phyloP scores from a whole-genome alignment of 1,140 invertebrate genomes.

The Chrysomallon squamiferum region DNA sequence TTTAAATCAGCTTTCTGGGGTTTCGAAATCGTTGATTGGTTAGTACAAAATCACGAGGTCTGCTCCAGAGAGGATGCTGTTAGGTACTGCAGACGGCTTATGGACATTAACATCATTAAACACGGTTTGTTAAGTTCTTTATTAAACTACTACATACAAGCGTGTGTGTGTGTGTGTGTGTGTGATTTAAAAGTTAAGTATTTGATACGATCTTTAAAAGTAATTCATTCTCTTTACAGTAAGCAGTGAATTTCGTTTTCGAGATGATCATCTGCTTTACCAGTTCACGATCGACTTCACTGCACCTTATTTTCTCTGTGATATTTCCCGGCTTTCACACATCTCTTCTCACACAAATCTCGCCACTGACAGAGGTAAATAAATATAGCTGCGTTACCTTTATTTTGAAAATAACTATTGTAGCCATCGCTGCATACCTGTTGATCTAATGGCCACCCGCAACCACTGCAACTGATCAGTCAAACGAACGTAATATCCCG shows the following conservation, averaged over 20 bases:
- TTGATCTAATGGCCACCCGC: no score
- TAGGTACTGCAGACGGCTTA: constrained; percentile 31
- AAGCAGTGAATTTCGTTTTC: constrained; percentile 51
- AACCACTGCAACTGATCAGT: no score
- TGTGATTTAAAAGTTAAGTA: no score
- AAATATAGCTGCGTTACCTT: no score
- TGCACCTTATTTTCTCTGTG: constrained; percentile 31
- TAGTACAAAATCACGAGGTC: constrained; percentile 17
- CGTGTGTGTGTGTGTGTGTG: background rate
- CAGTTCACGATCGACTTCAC: constrained; percentile 47
- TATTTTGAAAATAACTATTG: no score
- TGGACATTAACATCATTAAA: constrained; percentile 48
- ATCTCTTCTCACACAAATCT: background rate
- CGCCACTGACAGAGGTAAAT: no score
- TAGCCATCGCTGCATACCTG: no score
- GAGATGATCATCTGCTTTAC: constrained; percentile 42
- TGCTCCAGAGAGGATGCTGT: constrained; percentile 28
- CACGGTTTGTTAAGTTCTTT: constrained; percentile 32
- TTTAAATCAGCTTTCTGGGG: constrained; percentile 44
- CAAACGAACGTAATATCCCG: no score
- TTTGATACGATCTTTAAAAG: no score
- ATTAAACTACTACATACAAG: background rate
- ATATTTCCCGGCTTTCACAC: constrained; percentile 22
- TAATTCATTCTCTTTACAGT: constrained; percentile 30
- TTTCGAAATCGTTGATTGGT: constrained; percentile 40